A percentile compares a stretch with the other conserved stretches of the same genome.
These are phyloP conservation scores for Lomographa bimaculata DNA, from an alignment of 2,888 invertebrate genomes.

Conservation along the genomic window DNA sequence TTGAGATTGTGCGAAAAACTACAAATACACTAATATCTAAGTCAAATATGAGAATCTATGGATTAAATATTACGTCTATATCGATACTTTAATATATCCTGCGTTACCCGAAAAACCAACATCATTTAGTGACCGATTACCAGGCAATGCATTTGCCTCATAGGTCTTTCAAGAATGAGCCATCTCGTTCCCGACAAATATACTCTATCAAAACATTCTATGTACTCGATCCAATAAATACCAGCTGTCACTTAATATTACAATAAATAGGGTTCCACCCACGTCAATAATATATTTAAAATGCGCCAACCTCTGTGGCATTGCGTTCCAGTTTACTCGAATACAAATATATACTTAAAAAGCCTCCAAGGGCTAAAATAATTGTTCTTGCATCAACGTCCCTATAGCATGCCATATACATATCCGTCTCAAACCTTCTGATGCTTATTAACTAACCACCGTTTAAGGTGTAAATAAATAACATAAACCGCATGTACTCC, in stretches of 20 bases:
- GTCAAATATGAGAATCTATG: background rate
- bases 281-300: background rate
- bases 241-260: conserved; percentile 2
- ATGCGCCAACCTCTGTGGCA: conserved; percentile 8
- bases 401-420: too few species aligned
- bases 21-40: too few species aligned
- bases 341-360: background rate
- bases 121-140: too few species aligned
- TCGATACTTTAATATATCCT: background rate
- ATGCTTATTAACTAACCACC: too few species aligned
- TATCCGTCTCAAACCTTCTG: too few species aligned
- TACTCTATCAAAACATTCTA: conserved; percentile 3
- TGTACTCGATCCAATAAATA: conserved; percentile 10
- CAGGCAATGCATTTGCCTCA: too few species aligned
- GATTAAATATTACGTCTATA: too few species aligned
- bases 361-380: background rate
- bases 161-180: too few species aligned
- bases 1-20: conserved; percentile 6
- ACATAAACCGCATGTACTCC: too few species aligned
- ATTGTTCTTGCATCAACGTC: too few species aligned
- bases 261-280: conserved; percentile 14
- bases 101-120: conserved; percentile 12
- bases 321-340: conserved; percentile 22
- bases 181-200: conserved; percentile 1
- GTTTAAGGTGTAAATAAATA: too few species aligned